Evolutionary conservation across 2,113 vertebrate species (phyloP).

Genomic region (Channa maculata): DNA sequence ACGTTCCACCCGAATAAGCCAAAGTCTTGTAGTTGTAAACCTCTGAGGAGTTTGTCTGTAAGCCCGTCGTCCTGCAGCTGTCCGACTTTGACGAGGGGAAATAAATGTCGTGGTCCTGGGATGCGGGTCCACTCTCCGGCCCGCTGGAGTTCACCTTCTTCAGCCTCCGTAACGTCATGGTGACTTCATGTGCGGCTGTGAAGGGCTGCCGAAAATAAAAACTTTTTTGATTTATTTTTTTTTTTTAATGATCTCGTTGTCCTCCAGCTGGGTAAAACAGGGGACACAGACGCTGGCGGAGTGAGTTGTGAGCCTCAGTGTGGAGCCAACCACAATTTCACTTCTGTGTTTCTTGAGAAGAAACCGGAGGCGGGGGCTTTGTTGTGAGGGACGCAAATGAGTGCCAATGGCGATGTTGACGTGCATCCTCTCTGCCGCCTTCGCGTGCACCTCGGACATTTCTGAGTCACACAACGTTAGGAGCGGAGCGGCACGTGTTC

Average conservation of each 20-base stretch:
- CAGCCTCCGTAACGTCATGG: conserved; percentile 83
- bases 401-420: conserved; percentile 38
- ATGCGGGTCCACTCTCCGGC: conserved; percentile 58
- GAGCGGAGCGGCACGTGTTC: too few relatives aligned
- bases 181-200: conserved; percentile 12
- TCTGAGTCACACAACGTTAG: background rate
- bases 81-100: conserved; percentile 83
- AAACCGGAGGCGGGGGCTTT: conserved; percentile 44
- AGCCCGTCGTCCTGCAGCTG: conserved; percentile 68
- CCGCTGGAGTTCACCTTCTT: conserved; percentile 80
- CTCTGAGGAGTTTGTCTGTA: conserved; percentile 65
- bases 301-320: conserved; percentile 32
- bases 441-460: background rate
- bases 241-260: background rate
- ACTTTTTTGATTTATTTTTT: too few relatives aligned
- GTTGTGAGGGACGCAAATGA: conserved; percentile 20
- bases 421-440: conserved; percentile 34
- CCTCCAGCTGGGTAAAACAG: background rate
- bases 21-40: conserved; percentile 87
- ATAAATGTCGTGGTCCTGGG: conserved; percentile 78
- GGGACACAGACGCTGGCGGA: conserved; percentile 39
- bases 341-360: conserved; percentile 14
- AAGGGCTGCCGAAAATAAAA: background rate
- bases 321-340: conserved; percentile 17
- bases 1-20: conserved; percentile 89